Percentiles rank a stretch among this genome's conserved stretches.
Evolutionary conservation across 2,113 vertebrate species (phyloP).

Genomic region (Galemys pyrenaicus): DNA sequence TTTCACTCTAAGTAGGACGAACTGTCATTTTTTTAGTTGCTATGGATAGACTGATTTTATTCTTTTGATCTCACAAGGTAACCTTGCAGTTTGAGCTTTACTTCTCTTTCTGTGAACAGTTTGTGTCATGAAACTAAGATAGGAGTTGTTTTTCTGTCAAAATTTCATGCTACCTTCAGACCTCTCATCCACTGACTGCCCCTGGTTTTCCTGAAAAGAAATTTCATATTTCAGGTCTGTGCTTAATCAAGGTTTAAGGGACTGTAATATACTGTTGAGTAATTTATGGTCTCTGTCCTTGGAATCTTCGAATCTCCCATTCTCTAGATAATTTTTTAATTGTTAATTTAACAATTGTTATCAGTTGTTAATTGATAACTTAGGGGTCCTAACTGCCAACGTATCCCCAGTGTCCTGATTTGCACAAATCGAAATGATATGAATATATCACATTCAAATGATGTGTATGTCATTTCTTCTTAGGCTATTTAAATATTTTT

Average conservation of each 20-base stretch:
- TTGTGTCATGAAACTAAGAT: not conserved
- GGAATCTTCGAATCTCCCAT: not conserved
- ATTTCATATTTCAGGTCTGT: not conserved
- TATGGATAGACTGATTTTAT: not conserved
- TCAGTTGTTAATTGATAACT: too few species aligned
- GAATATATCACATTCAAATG: not conserved
- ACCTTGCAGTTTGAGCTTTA: not conserved
- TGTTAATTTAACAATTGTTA: too few species aligned
- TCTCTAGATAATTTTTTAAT: not conserved
- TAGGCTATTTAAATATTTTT: not conserved
- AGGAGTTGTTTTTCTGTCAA: not conserved
- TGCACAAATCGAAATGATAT: not conserved
- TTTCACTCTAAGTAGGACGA: not conserved
- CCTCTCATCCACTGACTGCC: not conserved
- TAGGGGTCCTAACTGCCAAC: not conserved
- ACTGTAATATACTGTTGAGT: not conserved
- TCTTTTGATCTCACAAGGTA: not conserved
- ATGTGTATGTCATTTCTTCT: not conserved
- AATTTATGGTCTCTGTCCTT: fast-evolving
- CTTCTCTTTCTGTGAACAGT: not conserved
- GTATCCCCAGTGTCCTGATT: not conserved
- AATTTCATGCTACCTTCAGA: not conserved
- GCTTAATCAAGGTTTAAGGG: not conserved
- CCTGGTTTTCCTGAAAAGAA: not conserved
- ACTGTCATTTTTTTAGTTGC: not conserved